Conservation (phyloP, 2,888 invertebrate genomes). For the Apeira syringaria region DNA sequence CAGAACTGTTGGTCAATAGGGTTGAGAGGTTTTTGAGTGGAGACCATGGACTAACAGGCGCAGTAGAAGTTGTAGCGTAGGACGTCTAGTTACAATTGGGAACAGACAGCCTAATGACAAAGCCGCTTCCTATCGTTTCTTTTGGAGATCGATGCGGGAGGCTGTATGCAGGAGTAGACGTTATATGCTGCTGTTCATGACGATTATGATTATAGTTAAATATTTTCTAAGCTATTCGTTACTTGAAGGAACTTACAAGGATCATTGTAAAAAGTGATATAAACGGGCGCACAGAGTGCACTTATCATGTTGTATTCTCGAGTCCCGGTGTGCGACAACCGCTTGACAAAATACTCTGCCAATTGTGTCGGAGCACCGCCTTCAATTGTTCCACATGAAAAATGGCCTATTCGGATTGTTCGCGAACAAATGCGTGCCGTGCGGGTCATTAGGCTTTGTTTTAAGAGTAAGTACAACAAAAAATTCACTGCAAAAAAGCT, state of each 20-base stretch:
- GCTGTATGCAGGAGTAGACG: no score
- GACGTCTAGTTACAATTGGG: no score
- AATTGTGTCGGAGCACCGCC: conserved; percentile 79
- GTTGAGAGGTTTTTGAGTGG: no score
- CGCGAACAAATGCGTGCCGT: conserved; percentile 80
- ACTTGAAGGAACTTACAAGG: conserved; percentile 11
- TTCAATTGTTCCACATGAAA: conserved; percentile 82
- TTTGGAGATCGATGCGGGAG: no score
- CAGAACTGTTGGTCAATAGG: no score
- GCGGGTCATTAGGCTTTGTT: conserved; percentile 83
- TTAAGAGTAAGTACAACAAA: conserved; percentile 77
- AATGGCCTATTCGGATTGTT: conserved; percentile 82
- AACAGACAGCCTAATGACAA: no score
- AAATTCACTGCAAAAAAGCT: conserved; percentile 70
- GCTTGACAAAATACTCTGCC: conserved; percentile 82
- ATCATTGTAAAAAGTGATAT: conserved; percentile 21
- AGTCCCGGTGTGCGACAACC: conserved; percentile 69
- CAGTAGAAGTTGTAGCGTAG: no score
- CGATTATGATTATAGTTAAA: no score
- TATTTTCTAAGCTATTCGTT: conserved; percentile 1
- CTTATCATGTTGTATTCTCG: conserved; percentile 63
- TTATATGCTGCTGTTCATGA: no score
- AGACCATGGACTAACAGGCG: no score
- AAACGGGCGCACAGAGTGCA: conserved; percentile 61
- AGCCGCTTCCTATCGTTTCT: no score